phyloP scores from a whole-genome alignment of 2,797 vertebrate genomes.

The Arremon brunneinucha region DNA sequence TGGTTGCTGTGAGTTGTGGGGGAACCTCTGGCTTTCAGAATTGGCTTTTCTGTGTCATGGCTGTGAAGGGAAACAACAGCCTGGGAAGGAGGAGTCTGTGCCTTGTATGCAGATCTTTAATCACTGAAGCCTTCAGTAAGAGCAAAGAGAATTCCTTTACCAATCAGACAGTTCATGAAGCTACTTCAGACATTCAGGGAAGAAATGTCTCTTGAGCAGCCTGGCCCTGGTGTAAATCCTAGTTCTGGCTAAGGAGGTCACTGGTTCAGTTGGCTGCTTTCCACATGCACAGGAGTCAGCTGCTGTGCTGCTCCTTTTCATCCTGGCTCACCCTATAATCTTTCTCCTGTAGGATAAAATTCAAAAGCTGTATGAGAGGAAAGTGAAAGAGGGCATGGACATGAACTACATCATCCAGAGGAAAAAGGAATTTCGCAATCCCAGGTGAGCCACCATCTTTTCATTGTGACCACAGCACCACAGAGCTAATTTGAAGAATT shows the following conservation, averaged over 20 bases:
- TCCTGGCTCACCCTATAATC: background rate
- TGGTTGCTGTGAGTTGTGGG: background rate
- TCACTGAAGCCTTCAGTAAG: background rate
- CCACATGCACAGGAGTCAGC: background rate
- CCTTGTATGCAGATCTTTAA: background rate
- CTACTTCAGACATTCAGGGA: background rate
- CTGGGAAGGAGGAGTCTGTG: background rate
- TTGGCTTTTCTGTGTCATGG: background rate
- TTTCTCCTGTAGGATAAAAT: slow-evolving; percentile 89
- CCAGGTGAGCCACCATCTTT: slow-evolving; percentile 79
- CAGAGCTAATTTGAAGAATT: background rate
- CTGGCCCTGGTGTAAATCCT: background rate
- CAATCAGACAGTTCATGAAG: background rate
- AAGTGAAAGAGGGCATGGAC: slow-evolving; percentile 92
- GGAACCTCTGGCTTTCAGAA: background rate
- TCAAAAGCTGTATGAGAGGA: slow-evolving; percentile 91
- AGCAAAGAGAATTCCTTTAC: background rate
- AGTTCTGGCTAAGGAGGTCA: background rate
- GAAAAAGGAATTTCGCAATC: slow-evolving; percentile 97
- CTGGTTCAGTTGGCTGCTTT: background rate
- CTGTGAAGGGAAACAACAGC: background rate
- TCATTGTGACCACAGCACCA: background rate
- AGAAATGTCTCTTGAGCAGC: background rate
- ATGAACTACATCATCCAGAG: slow-evolving; percentile 96
- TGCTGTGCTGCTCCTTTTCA: background rate